Conservation (phyloP, 2,797 vertebrate species). For the Enteromius anoplus region DNA sequence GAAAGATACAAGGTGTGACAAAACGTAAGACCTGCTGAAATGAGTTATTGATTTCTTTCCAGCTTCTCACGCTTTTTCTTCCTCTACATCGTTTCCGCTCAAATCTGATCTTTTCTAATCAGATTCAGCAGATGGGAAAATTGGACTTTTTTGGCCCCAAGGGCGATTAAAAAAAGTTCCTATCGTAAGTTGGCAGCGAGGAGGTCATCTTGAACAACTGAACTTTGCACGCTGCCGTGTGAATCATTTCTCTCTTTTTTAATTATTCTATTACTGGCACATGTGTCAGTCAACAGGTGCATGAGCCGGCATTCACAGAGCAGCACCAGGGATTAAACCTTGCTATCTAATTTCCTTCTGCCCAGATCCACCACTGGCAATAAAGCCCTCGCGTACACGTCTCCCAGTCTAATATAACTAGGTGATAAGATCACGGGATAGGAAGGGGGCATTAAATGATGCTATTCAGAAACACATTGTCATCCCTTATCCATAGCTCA, state of each 20-base stretch:
- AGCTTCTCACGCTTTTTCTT: constrained; percentile 54
- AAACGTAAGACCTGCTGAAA: constrained; percentile 67
- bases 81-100: constrained; percentile 56
- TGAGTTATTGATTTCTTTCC: constrained; percentile 76
- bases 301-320: constrained; percentile 20
- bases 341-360: constrained; percentile 57
- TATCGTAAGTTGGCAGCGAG: constrained; percentile 1
- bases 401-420: constrained; percentile 74
- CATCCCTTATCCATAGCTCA: constrained; percentile 68
- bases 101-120: constrained; percentile 61
- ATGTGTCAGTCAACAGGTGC: constrained; percentile 58
- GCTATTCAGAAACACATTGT: constrained; percentile 77
- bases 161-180: constrained; percentile 35
- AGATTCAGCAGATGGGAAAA: constrained; percentile 56
- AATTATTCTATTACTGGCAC: constrained; percentile 55
- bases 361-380: constrained; percentile 47
- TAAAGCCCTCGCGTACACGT: constrained; percentile 41
- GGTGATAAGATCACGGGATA: constrained; percentile 73
- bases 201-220: constrained; percentile 39
- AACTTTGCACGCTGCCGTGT: constrained; percentile 34
- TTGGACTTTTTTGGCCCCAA: constrained; percentile 43
- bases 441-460: constrained; percentile 69
- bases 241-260: constrained; percentile 54
- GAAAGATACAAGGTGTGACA: constrained; percentile 62
- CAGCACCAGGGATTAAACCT: constrained; percentile 49